These are phyloP conservation scores for Geotrupes spiniger DNA, from an alignment of 2,888 invertebrate species.

Conservation along the genomic window DNA sequence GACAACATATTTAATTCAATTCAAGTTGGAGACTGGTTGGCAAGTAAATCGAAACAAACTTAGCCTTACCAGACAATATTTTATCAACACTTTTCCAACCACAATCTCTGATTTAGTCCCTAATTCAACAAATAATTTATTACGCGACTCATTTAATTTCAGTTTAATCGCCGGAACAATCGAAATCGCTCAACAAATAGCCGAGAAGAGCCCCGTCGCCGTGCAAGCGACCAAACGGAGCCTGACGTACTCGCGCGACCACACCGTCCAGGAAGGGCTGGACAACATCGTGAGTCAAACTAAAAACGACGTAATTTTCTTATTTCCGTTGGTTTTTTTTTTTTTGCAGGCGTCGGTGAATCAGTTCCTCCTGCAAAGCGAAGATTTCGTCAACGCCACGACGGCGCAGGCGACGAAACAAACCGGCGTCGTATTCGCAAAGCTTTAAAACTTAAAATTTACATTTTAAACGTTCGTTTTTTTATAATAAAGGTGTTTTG, in stretches of 20 bases:
- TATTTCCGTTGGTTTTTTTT: background rate
- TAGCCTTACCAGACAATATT: too few species aligned
- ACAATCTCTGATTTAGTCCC: too few species aligned
- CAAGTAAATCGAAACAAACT: too few species aligned
- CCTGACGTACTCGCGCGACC: conserved; percentile 83
- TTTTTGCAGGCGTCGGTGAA: conserved; percentile 73
- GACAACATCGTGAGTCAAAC: conserved; percentile 75
- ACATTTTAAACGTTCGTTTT: too few species aligned
- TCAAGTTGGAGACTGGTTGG: too few species aligned
- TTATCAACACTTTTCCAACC: too few species aligned
- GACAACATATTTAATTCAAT: too few species aligned
- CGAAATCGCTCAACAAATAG: conserved; percentile 74
- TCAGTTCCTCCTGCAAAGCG: conserved; percentile 84
- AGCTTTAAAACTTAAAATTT: too few species aligned
- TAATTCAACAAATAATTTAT: too few species aligned
- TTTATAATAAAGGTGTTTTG: too few species aligned
- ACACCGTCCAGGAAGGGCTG: conserved; percentile 82
- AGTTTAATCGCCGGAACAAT: conserved; percentile 73
- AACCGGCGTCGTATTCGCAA: conserved; percentile 72
- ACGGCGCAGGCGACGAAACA: conserved; percentile 73
- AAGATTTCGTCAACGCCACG: conserved; percentile 80
- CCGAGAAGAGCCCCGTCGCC: conserved; percentile 89
- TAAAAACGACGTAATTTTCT: conserved; percentile 4
- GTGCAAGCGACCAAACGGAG: conserved; percentile 87
- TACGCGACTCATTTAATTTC: too few species aligned